Evolutionary conservation across 2,888 invertebrate genomes (phyloP).

Genomic region (Drosophila recens): DNA sequence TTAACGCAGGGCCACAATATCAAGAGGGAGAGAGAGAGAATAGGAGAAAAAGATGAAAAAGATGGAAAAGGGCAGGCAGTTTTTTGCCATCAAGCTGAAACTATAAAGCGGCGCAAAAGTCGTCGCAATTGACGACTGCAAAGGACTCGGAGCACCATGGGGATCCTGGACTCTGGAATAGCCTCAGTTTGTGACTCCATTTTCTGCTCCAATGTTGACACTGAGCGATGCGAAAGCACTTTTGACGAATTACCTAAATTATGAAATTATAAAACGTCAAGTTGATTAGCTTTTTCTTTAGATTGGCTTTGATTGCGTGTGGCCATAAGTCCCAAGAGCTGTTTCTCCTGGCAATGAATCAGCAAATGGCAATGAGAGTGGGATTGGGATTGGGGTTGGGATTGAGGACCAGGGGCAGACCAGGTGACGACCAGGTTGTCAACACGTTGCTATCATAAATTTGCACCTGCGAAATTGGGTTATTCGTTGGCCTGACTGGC

Average conservation of each 20-base stretch:
- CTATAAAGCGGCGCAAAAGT: constrained; percentile 54
- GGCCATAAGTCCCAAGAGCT: constrained; percentile 20
- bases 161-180: constrained; percentile 8
- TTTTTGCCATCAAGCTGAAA: constrained; percentile 29
- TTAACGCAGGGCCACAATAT: constrained; percentile 30
- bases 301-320: constrained; percentile 60
- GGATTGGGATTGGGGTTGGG: background rate
- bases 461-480: constrained; percentile 64
- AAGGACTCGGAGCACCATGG: constrained; percentile 23
- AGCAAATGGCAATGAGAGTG: background rate
- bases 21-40: background rate
- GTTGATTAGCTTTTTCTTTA: constrained; percentile 62
- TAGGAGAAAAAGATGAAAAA: too few relatives aligned
- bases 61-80: background rate
- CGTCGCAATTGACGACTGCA: constrained; percentile 26
- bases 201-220: constrained; percentile 19
- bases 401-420: background rate
- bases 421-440: constrained; percentile 43
- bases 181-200: constrained; percentile 3
- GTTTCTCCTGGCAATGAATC: constrained; percentile 15
- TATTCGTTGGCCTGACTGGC: constrained; percentile 40
- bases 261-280: constrained; percentile 69
- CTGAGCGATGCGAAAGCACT: constrained; percentile 30
- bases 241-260: constrained; percentile 65
- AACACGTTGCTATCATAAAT: constrained; percentile 73